Base-by-base conservation (phyloP, 2,888 invertebrate species). In the Euclidia mi region DNA sequence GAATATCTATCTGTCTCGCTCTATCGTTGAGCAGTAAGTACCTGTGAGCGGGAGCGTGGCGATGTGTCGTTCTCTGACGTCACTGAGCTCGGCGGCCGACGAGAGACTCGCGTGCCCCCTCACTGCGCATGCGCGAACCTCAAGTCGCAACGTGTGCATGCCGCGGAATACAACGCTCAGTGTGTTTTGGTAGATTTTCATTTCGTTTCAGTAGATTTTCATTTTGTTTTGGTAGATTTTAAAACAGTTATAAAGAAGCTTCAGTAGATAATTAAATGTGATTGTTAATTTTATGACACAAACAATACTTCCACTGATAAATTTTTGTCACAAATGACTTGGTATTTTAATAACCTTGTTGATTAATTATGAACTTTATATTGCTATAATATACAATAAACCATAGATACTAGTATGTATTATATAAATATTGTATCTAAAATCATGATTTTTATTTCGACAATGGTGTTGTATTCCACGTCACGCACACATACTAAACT, bases 31-130 rank as follows among this genome's bases (percentile, higher is more conserved):
- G 28, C 18, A 43, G 40, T 55, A 47, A 47, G 74, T 88, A 90
- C 89, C 90, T 90, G 91, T 82, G 70, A 85, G 79, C 69, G 88
- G 81, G 67, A 82, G 63, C 67, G 86, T 70, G 75, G 72, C 77
- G 80, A 77, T 66, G 59, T 81, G 84, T 37, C 76, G 70, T 73
- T 89, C 90, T 47, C 88, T 81, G 65, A 85, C 84, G 74, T 85
- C 83, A 68, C 79, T 72, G 78, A 90, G 81, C 84, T 92, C 92
- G 67, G 80, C 80, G 64, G 90, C 85, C 64, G 89, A 82, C 69
- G 90, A 88, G 69, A 90, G 87, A 84, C 92, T 92, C 75, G 91
- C 88, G 89, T 91, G 92, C 74, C 93, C 90, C 84, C 86, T 86
- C 92, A 92, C 94, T 92, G 94, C 90, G 89, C 93, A 92, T 90